Conservation (phyloP, 2,113 vertebrate species). For the Chaenocephalus aceratus region DNA sequence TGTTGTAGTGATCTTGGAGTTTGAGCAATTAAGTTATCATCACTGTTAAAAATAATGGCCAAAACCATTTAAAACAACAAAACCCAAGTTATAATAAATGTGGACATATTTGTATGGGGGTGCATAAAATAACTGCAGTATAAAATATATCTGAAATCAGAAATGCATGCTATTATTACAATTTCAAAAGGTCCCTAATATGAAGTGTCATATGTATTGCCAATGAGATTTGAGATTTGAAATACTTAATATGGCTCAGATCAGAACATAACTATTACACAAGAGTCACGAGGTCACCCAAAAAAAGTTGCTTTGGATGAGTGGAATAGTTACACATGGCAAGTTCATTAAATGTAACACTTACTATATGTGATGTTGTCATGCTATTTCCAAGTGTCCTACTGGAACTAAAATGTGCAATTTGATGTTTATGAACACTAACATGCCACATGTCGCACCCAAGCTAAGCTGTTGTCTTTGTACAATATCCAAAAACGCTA, state of each 20-base stretch:
- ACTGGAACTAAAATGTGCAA: conserved; percentile 24
- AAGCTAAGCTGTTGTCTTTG: conserved; percentile 42
- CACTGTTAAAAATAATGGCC: conserved; percentile 13
- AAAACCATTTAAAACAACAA: not conserved
- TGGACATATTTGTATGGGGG: no score
- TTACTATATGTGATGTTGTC: conserved; percentile 33
- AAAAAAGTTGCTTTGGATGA: not conserved
- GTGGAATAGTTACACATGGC: not conserved
- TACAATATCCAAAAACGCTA: conserved; percentile 42
- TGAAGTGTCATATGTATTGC: not conserved
- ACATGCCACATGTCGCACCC: conserved; percentile 31
- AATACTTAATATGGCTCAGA: conserved; percentile 2
- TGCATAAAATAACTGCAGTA: not conserved
- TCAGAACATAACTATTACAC: conserved; percentile 9
- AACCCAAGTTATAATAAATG: not conserved
- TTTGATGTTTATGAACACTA: conserved; percentile 29
- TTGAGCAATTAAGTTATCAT: not conserved
- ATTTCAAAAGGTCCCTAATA: not conserved
- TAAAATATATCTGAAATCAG: not conserved
- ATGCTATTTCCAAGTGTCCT: conserved; percentile 25
- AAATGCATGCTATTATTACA: not conserved
- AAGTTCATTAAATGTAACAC: conserved; percentile 20
- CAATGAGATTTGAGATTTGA: conserved; percentile 1
- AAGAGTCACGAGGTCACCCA: not conserved
- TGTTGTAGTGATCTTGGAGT: not conserved